phyloP scores from a whole-genome alignment of 2,888 invertebrate genomes.

The Argyresthia goedartella region DNA sequence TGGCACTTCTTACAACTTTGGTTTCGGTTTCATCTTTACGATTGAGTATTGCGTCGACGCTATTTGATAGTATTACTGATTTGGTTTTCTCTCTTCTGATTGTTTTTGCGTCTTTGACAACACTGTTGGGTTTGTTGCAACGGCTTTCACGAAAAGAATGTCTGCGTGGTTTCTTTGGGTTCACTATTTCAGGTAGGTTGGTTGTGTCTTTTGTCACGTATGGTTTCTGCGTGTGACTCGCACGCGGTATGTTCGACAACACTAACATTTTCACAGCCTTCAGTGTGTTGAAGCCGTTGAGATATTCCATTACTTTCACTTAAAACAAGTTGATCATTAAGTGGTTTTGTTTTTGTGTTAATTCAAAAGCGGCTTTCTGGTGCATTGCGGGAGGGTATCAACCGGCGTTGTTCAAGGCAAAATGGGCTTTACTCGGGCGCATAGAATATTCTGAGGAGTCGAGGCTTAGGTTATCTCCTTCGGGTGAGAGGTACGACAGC shows the following conservation, averaged over 20 bases:
- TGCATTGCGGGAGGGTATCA: constrained; percentile 34
- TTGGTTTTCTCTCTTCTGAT: constrained; percentile 39
- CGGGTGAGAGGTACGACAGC: constrained; percentile 23
- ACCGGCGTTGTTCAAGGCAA: constrained; percentile 50
- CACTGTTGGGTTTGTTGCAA: constrained; percentile 44
- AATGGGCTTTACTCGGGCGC: constrained; percentile 46
- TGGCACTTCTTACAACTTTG: constrained; percentile 68
- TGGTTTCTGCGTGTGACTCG: constrained; percentile 46
- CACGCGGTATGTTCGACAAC: constrained; percentile 59
- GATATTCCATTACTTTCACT: constrained; percentile 59
- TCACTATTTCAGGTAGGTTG: constrained; percentile 14
- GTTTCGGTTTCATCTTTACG: constrained; percentile 43
- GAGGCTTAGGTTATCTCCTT: constrained; percentile 38
- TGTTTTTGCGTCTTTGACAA: constrained; percentile 12
- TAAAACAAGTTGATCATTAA: constrained; percentile 40
- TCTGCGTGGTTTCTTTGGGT: constrained; percentile 18
- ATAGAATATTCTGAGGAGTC: constrained; percentile 42
- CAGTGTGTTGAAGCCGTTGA: constrained; percentile 50
- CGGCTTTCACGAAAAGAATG: constrained; percentile 45
- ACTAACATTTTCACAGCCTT: constrained; percentile 67
- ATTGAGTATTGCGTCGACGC: constrained; percentile 50
- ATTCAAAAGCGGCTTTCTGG: constrained; percentile 24
- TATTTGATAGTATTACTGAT: constrained; percentile 31
- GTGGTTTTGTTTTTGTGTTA: constrained; percentile 41
- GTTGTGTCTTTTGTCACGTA: constrained; percentile 34